Evolutionary conservation across 2,888 invertebrate genomes (phyloP).

Genomic region (Apamea monoglypha): DNA sequence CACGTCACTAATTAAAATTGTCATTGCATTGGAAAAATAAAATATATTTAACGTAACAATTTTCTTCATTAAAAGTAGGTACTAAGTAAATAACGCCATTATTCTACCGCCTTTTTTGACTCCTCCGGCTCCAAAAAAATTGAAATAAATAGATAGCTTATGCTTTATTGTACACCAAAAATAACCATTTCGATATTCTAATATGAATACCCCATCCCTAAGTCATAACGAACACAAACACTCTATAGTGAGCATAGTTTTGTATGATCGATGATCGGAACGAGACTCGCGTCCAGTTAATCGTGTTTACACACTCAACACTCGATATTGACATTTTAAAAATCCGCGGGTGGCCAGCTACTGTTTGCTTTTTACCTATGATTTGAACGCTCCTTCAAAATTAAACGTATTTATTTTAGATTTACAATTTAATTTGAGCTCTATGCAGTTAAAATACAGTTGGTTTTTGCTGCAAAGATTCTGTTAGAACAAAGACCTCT

Average conservation of each 20-base stretch:
- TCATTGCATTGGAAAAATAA: neutral
- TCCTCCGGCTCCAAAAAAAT: neutral
- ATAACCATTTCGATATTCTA: constrained; percentile 9
- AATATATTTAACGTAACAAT: neutral
- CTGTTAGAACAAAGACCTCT: constrained; percentile 57
- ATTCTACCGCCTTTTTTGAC: neutral
- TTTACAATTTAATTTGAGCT: constrained; percentile 19
- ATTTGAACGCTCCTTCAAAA: constrained; percentile 77
- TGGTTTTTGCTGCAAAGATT: constrained; percentile 50
- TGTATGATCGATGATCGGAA: constrained; percentile 84
- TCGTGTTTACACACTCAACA: constrained; percentile 86
- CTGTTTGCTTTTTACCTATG: constrained; percentile 85
- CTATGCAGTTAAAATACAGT: constrained; percentile 31
- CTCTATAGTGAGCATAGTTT: constrained; percentile 74
- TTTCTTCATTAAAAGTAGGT: neutral
- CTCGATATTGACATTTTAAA: constrained; percentile 81
- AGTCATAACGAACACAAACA: constrained; percentile 73
- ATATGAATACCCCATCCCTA: constrained; percentile 67
- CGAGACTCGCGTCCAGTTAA: constrained; percentile 79
- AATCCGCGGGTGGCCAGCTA: constrained; percentile 87
- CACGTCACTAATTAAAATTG: neutral
- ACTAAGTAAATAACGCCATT: neutral
- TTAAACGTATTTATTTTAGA: constrained; percentile 64
- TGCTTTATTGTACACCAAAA: neutral
- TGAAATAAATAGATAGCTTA: neutral